Percentiles rank a stretch among this genome's conserved stretches.
These are phyloP conservation scores for Myrmecobius fasciatus DNA, from an alignment of 2,113 vertebrate species.

Conservation along the genomic window DNA sequence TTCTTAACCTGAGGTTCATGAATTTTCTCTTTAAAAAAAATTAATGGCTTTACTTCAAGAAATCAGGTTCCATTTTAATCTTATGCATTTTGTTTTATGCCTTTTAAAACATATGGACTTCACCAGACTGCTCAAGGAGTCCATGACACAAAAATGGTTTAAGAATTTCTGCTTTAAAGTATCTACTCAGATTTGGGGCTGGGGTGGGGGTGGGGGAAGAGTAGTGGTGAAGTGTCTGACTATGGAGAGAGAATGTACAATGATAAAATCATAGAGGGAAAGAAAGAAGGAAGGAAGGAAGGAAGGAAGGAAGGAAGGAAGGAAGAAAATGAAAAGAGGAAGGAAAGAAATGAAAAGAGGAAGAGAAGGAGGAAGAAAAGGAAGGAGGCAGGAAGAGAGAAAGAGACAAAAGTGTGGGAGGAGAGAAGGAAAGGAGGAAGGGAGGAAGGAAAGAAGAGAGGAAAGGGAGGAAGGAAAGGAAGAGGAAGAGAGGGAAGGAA, in stretches of 20 bases:
- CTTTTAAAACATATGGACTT: neutral
- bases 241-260: too few relatives aligned
- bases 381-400: too few relatives aligned
- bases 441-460: neutral
- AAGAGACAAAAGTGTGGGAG: too few relatives aligned
- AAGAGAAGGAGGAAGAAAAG: too few relatives aligned
- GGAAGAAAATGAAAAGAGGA: too few relatives aligned
- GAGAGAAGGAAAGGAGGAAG: neutral
- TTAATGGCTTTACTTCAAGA: neutral
- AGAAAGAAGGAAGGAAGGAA: neutral
- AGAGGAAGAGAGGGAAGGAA: neutral
- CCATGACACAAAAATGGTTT: neutral
- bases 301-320: too few relatives aligned
- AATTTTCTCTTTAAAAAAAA: neutral
- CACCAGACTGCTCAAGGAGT: neutral
- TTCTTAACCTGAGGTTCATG: neutral
- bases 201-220: too few relatives aligned
- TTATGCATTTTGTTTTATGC: neutral
- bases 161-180: neutral
- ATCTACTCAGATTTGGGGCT: neutral
- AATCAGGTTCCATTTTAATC: neutral
- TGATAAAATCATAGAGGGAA: too few relatives aligned
- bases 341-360: too few relatives aligned
- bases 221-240: too few relatives aligned
- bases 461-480: neutral